Percentiles rank a stretch among this genome's conserved stretches.
phyloP scores from a whole-genome alignment of 1,140 invertebrate species.

The Trichoplusia ni region DNA sequence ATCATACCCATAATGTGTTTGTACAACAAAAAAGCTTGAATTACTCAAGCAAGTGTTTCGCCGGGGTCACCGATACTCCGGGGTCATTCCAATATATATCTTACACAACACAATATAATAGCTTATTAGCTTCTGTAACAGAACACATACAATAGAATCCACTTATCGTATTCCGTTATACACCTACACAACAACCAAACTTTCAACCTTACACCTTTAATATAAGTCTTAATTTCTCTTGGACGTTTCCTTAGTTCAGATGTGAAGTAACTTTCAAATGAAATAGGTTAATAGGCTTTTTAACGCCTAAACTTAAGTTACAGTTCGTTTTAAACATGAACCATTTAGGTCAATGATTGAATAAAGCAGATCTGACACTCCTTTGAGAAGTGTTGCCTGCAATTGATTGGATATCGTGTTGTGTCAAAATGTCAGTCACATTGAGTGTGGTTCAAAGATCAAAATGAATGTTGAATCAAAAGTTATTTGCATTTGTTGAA shows the following conservation, averaged over 20 bases:
- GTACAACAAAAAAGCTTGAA: slow-evolving; percentile 1
- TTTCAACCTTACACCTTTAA: neutral
- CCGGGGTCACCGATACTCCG: slow-evolving; percentile 13
- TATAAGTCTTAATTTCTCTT: slow-evolving; percentile 37
- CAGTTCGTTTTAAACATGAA: slow-evolving; percentile 66
- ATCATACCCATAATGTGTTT: no score
- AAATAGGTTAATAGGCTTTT: slow-evolving; percentile 78
- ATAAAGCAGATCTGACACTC: slow-evolving; percentile 16
- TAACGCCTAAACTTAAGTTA: slow-evolving; percentile 72
- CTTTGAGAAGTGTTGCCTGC: neutral
- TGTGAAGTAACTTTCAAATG: slow-evolving; percentile 70
- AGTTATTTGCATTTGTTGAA: neutral
- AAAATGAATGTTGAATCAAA: slow-evolving; percentile 10
- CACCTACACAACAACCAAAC: slow-evolving; percentile 7
- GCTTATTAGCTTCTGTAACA: slow-evolving; percentile 34
- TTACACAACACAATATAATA: slow-evolving; percentile 31
- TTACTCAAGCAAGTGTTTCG: slow-evolving; percentile 10
- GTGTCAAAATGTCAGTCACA: slow-evolving; percentile 14
- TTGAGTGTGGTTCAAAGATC: slow-evolving; percentile 9
- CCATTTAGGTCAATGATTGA: slow-evolving; percentile 58
- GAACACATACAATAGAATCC: slow-evolving; percentile 44
- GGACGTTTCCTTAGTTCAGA: slow-evolving; percentile 26
- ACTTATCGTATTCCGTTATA: slow-evolving; percentile 44
- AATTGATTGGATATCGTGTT: slow-evolving; percentile 14
- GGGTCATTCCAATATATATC: slow-evolving; percentile 20